phyloP scores from a whole-genome alignment of 2,113 vertebrate genomes.

The Petrocephalus zakoni region DNA sequence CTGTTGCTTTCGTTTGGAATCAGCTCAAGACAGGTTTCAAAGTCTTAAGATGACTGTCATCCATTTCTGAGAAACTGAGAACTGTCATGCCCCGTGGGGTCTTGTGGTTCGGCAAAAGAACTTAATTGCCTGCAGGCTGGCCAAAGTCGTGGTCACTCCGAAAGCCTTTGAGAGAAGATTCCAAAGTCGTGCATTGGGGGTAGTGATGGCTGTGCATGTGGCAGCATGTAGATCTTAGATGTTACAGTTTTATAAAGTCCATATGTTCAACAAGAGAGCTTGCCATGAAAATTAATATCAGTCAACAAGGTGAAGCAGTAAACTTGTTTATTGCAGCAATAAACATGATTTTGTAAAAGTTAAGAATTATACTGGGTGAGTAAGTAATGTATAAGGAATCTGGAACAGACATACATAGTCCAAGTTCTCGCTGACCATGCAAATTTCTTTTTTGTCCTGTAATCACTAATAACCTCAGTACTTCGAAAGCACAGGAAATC shows the following conservation, averaged over 20 bases:
- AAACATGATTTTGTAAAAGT: not conserved
- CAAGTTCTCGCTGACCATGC: not conserved
- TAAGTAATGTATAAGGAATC: not conserved
- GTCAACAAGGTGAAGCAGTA: not conserved
- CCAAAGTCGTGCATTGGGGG: not conserved
- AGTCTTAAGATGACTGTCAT: not conserved
- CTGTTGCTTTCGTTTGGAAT: not conserved
- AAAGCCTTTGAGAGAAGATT: not conserved
- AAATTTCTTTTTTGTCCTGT: not conserved
- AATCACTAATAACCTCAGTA: not conserved
- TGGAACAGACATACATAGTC: not conserved
- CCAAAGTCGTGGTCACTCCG: not conserved
- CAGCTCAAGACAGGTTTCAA: not conserved
- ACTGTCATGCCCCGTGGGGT: not conserved
- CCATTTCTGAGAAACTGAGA: not conserved
- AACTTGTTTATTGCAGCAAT: not conserved
- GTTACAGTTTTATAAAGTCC: not conserved
- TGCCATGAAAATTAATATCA: not conserved
- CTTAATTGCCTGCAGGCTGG: not conserved
- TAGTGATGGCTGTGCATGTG: not conserved
- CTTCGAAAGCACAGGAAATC: not conserved
- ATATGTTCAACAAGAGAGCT: not conserved
- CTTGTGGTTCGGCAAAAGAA: not conserved
- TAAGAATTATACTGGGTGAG: not conserved
- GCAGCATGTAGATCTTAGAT: not conserved